Percentiles rank a stretch among this genome's conserved stretches.
These are phyloP conservation scores for Heliothis virescens DNA, from an alignment of 1,140 invertebrate species.

Conservation along the genomic window DNA sequence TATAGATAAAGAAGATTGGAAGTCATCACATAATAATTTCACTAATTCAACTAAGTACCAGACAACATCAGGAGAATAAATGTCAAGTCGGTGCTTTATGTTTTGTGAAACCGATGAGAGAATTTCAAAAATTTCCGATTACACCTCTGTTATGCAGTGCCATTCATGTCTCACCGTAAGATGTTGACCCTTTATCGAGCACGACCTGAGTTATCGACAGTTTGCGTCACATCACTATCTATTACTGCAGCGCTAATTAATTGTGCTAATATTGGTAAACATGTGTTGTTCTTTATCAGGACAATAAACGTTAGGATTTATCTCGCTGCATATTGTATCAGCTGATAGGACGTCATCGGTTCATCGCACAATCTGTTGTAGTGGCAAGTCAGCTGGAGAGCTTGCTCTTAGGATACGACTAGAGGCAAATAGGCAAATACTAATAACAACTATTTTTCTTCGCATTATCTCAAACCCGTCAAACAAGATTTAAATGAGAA, in stretches of 20 bases:
- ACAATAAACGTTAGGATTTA: constrained; percentile 33
- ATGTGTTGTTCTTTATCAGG: constrained; percentile 38
- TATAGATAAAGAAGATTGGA: background rate
- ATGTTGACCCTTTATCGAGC: constrained; percentile 29
- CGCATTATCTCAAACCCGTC: too few relatives aligned
- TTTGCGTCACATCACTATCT: constrained; percentile 43
- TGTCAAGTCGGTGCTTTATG: background rate
- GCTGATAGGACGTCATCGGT: constrained; percentile 11
- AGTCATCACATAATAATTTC: too few relatives aligned
- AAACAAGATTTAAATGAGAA: too few relatives aligned
- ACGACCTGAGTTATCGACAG: constrained; percentile 43
- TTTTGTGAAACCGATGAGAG: background rate
- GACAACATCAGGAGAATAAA: too few relatives aligned
- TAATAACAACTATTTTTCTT: too few relatives aligned
- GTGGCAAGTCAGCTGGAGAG: too few relatives aligned
- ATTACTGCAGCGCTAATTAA: constrained; percentile 24
- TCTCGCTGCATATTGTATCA: constrained; percentile 17
- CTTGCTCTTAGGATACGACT: too few relatives aligned
- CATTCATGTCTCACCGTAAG: constrained; percentile 33
- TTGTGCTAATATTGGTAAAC: constrained; percentile 33
- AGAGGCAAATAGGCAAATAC: too few relatives aligned
- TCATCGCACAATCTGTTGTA: background rate
- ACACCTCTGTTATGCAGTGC: background rate
- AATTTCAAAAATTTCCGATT: background rate
- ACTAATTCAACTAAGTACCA: too few relatives aligned